Conservation (phyloP, 2,797 vertebrate genomes). For the Capromys pilorides region DNA sequence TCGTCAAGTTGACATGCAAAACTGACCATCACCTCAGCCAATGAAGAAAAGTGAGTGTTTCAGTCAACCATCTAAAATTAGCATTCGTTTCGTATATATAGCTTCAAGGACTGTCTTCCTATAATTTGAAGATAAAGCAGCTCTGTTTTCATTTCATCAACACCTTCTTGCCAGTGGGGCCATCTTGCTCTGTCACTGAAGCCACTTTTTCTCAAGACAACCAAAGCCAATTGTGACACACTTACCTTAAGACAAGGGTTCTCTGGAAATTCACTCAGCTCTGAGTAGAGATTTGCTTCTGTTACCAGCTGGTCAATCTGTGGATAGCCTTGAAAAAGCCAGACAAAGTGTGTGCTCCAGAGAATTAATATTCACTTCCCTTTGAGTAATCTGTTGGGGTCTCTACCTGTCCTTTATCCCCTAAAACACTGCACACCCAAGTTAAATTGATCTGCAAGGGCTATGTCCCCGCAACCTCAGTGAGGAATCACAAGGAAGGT, state of each 20-base stretch:
- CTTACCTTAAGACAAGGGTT: neutral
- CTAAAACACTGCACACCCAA: neutral
- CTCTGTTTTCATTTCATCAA: neutral
- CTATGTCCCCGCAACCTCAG: neutral
- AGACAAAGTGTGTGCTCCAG: neutral
- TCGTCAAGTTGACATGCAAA: neutral
- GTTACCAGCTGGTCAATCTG: neutral
- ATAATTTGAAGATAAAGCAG: neutral
- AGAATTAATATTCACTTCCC: neutral
- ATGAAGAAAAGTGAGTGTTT: constrained; percentile 16
- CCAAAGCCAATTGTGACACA: neutral
- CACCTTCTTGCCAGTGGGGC: neutral
- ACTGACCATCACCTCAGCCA: neutral
- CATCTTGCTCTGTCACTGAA: neutral
- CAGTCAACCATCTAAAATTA: neutral
- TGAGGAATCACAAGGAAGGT: neutral
- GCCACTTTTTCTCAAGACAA: neutral
- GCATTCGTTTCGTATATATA: neutral
- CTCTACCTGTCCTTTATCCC: neutral
- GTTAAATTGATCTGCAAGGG: neutral
- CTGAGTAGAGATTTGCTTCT: neutral
- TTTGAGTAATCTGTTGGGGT: neutral
- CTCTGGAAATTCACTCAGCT: neutral
- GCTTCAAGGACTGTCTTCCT: neutral
- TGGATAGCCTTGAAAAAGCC: neutral